Evolutionary conservation across 1,140 invertebrate genomes (phyloP).

Genomic region (Palaemon carinicauda): DNA sequence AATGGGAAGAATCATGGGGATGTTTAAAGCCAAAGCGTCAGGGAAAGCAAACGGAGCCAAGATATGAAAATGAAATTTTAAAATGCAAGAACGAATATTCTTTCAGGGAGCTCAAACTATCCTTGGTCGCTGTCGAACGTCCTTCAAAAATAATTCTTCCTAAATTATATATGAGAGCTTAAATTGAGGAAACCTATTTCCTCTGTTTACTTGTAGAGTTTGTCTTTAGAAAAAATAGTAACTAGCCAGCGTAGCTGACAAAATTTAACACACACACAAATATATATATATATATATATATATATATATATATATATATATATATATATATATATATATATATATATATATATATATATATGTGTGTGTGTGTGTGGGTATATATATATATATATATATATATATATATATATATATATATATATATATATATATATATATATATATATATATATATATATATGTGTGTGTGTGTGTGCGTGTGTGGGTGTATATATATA

Average conservation of each 20-base stretch:
- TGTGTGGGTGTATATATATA: not conserved
- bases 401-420: not conserved
- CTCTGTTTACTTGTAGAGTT: no score
- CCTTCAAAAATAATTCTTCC: no score
- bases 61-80: not conserved
- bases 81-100: not conserved
- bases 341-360: not conserved
- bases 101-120: no score
- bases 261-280: no score
- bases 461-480: not conserved
- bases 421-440: not conserved
- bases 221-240: not conserved
- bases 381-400: not conserved
- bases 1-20: not conserved
- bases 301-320: not conserved
- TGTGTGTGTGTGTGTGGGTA: not conserved
- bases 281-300: not conserved
- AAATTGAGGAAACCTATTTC: no score
- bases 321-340: constrained; percentile 2
- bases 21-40: not conserved
- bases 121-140: no score
- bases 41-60: not conserved
- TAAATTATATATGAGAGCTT: no score
- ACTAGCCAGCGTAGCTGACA: no score
- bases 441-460: not conserved